phyloP scores from a whole-genome alignment of 2,888 invertebrate genomes.

The Bombyx huttoni region DNA sequence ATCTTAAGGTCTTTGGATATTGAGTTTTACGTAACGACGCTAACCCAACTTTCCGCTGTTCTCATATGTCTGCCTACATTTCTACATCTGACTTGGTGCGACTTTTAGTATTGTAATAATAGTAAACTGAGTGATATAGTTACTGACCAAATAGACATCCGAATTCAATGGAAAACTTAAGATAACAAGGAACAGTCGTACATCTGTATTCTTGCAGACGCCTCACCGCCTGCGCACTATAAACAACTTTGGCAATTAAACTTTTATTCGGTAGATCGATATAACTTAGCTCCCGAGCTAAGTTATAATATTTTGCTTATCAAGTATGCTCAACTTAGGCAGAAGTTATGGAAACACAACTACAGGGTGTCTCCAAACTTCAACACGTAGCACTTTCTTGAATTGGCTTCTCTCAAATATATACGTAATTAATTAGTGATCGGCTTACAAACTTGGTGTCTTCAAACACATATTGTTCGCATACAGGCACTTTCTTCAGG shows the following conservation, averaged over 20 bases:
- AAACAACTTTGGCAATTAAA: constrained; percentile 66
- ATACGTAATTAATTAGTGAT: not conserved
- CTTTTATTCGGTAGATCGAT: constrained; percentile 56
- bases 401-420: not conserved
- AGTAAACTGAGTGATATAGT: too few species aligned
- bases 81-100: too few species aligned
- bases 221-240: constrained; percentile 44
- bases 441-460: not conserved
- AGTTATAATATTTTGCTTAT: constrained; percentile 50
- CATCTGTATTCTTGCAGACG: constrained; percentile 21
- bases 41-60: too few species aligned
- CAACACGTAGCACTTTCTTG: not conserved
- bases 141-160: constrained; percentile 2
- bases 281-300: constrained; percentile 34
- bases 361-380: constrained; percentile 11
- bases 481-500: too few species aligned
- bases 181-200: constrained; percentile 22
- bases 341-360: constrained; percentile 16
- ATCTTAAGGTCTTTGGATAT: too few species aligned
- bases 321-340: constrained; percentile 23
- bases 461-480: not conserved
- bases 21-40: too few species aligned
- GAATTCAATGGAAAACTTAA: constrained; percentile 25
- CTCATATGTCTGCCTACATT: too few species aligned
- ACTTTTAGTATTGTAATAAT: too few species aligned